phyloP scores from a whole-genome alignment of 2,888 invertebrate species.

The Zonitis immaculata region DNA sequence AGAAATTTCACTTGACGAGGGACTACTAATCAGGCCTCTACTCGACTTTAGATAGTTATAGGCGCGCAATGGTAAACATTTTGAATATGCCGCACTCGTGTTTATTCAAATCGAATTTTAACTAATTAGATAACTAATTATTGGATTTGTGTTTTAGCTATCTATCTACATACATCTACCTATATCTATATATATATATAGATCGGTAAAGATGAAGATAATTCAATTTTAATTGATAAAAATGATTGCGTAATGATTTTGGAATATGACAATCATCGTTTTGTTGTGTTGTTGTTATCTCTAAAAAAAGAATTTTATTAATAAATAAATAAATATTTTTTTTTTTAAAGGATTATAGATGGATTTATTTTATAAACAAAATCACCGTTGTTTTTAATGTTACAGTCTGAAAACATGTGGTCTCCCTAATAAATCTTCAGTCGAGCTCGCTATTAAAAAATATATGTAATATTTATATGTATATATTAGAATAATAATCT shows the following conservation, averaged over 20 bases:
- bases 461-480: too few species aligned
- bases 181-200: not conserved
- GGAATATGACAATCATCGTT: too few species aligned
- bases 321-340: too few species aligned
- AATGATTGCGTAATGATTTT: too few species aligned
- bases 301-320: too few species aligned
- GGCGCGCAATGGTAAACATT: slow-evolving; percentile 30
- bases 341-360: too few species aligned
- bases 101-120: slow-evolving; percentile 40
- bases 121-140: slow-evolving; percentile 43
- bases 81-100: slow-evolving; percentile 38
- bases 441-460: slow-evolving; percentile 15
- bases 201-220: not conserved
- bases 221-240: too few species aligned
- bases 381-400: not conserved
- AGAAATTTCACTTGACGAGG: slow-evolving; percentile 43
- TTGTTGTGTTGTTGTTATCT: too few species aligned
- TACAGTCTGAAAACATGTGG: slow-evolving; percentile 6
- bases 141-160: slow-evolving; percentile 40
- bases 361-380: too few species aligned
- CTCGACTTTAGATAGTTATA: slow-evolving; percentile 32
- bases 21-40: slow-evolving; percentile 36
- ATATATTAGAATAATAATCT: too few species aligned
- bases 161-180: too few species aligned
- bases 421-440: slow-evolving; percentile 14